Conservation (phyloP, 2,113 vertebrate genomes). For the Aramus guarauna region DNA sequence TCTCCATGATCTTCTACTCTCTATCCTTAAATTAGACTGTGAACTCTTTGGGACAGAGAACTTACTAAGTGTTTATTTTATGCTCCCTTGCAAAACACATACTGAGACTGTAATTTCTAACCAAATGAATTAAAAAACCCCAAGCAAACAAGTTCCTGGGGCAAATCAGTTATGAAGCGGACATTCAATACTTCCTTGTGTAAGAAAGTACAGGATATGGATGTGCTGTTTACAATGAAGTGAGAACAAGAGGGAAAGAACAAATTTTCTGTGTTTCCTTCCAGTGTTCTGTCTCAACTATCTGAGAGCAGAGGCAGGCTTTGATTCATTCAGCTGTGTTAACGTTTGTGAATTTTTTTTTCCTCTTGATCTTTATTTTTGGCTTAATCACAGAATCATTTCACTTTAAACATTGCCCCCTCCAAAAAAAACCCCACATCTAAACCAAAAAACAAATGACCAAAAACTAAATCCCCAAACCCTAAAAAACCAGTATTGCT, state of each 20-base stretch:
- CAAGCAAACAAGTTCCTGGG: neutral
- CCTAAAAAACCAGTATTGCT: neutral
- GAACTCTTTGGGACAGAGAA: neutral
- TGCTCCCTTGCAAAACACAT: neutral
- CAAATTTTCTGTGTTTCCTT: neutral
- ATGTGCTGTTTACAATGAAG: neutral
- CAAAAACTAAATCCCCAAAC: no score
- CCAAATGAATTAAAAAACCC: fast-evolving
- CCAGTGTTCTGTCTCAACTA: neutral
- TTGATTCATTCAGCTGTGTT: neutral
- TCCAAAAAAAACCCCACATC: no score
- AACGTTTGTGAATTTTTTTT: neutral
- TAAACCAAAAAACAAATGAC: neutral
- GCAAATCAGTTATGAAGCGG: neutral
- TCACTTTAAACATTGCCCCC: neutral
- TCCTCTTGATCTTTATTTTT: neutral
- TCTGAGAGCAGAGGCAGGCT: neutral
- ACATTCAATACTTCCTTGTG: neutral
- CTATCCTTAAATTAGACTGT: neutral
- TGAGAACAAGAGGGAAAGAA: neutral
- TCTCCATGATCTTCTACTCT: neutral
- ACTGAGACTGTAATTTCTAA: neutral
- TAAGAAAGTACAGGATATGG: neutral
- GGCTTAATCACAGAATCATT: neutral
- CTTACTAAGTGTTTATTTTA: neutral